Evolutionary conservation across 2,888 invertebrate genomes (phyloP), one percentile per base, ranked within the genome.

Genomic region (Agrotis ipsilon): DNA sequence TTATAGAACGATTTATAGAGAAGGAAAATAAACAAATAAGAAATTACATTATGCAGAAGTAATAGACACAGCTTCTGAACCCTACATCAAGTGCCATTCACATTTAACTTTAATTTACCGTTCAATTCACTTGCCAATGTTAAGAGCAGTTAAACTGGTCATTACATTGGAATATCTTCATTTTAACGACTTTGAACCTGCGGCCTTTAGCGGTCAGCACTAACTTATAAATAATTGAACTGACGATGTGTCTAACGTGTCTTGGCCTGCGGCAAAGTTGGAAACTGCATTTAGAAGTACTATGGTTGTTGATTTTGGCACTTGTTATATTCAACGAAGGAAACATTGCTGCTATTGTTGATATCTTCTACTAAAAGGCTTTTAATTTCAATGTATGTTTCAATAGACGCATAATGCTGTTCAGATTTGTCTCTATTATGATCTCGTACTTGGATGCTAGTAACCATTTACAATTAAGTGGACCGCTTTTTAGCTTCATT

Each of bases 181-280:
- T 55, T 75, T 27, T 57, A 68, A 75, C 68, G 75, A 49, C 75
- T 68, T 57, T 51, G 75, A 57, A 68, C 68, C 24, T 61, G 46
- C 18, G 46, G 68, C 46, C 19, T 61, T 75, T 68, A 46, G 68
- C 24, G 24, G 48, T 49, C 55, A 72, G 27, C 48, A 54, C 24
- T 48, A 46, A 68, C 39, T 68, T 46, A 68, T 73, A 75, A 59
- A 61, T 72, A 65, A 73, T 65, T 58, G 74, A 74, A 24, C 57
- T 51, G 45, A 3, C 24, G 21, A 43, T 4, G 60, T 39, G 55
- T 57, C 60, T n/a, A 68, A 2, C 14, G 2, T 68, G 49, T 68
- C 39, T 51, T 57, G 68, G 9, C 24, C 49, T 1, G 19, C 24
- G 14, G 24, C 5, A 1, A 70, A 3, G n/a, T 52, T 52, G 16